A percentile compares a stretch with the other conserved stretches of the same genome.
Conservation (phyloP, 2,113 vertebrate genomes). For the Paradisaea rubra region DNA sequence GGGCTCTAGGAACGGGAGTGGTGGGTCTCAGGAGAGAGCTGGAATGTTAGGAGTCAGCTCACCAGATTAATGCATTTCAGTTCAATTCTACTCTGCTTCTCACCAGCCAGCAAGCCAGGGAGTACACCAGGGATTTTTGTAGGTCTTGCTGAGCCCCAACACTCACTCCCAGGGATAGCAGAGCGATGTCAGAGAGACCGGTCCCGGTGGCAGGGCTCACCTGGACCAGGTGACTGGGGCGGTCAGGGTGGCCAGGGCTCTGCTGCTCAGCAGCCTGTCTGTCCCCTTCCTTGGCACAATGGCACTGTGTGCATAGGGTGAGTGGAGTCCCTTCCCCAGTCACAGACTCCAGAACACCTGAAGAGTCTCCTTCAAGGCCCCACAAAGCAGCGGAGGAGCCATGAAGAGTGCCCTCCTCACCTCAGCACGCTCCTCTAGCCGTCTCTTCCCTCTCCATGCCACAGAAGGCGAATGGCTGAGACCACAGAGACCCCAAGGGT, state of each 20-base stretch:
- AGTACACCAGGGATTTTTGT: neutral
- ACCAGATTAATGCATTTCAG: neutral
- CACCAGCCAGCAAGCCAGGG: neutral
- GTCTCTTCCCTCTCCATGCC: fast-evolving
- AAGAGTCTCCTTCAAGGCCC: neutral
- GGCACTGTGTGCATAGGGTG: fast-evolving
- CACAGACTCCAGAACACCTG: neutral
- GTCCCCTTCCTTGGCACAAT: neutral
- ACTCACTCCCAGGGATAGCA: neutral
- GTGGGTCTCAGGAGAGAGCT: neutral
- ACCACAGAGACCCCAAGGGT: neutral
- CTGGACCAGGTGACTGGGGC: neutral
- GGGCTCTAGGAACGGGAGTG: neutral
- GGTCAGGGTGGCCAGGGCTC: neutral
- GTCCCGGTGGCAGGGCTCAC: fast-evolving
- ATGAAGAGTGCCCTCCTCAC: neutral
- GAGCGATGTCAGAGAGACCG: neutral
- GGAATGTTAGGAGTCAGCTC: neutral
- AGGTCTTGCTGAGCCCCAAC: neutral
- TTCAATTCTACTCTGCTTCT: neutral
- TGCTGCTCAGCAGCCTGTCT: neutral
- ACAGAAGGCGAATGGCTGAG: fast-evolving
- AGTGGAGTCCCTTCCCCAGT: neutral
- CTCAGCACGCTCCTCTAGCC: neutral
- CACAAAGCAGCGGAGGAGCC: neutral